Base-by-base conservation (phyloP, 2,888 invertebrate genomes). In the Phortica okadai region DNA sequence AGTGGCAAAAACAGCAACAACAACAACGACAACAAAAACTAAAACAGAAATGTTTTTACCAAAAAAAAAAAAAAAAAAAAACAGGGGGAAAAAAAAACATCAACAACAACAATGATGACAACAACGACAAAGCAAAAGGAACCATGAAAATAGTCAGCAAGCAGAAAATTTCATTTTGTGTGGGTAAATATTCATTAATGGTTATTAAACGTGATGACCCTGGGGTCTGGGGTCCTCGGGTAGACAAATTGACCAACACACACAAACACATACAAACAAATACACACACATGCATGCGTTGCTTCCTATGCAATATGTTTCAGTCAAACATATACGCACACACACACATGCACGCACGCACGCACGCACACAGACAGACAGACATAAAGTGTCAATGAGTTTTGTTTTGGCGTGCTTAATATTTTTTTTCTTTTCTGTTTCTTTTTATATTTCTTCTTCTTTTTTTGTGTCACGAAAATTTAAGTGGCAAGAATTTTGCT, bases 151-250 rank as follows among this genome's bases (percentile, higher is more conserved):
- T 45, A n/a, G 69, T 69, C 82, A 83, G 78, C 85, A 76, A 86
- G 84, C 81, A 78, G 82, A 80, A 84, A 85, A 83, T 85, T 81
- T 80, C 79, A 83, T 82, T 82, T 80, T 74, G 79, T 73, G 75
- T 76, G 77, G 79, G 84, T 79, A 85, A 86, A 87, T 84, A 87
- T 88, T 87, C 88, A 86, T 87, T 87, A 88, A 85, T 79, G 82
- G 83, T 87, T 86, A 84, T 85, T 86, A 88, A 83, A 84, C 84
- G 83, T 83, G 85, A 88, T 85, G 84, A 79, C 80, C 77, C 77
- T 73, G 78, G 80, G 79, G 80, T 70, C 67, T 33, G 16, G 16
- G 81, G 79, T 83, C 77, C 80, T 82, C 70, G 77, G 14, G n/a
- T 16, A 56, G 16, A 56, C 56, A 16, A 16, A 77, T 21, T 16